Conservation (phyloP, 2,888 invertebrate species). For the Dolichomitus sp. region DNA sequence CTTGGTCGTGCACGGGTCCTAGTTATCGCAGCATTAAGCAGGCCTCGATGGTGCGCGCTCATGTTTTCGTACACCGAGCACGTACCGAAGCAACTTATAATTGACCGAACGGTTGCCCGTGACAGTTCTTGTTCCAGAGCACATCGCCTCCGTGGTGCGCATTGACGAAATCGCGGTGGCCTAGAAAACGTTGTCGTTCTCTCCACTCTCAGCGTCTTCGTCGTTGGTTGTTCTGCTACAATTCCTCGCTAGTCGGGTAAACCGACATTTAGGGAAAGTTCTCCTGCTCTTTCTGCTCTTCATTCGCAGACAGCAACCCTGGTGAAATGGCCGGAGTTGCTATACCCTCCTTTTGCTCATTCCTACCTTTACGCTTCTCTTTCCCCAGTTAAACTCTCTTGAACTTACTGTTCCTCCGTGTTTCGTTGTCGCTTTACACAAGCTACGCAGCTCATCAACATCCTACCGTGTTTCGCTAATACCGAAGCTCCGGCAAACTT, state of each 20-base stretch:
- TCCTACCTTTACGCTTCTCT: conserved; percentile 14
- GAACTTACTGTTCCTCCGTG: neutral
- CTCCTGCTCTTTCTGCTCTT: conserved; percentile 22
- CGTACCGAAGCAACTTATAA: conserved; percentile 81
- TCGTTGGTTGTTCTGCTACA: conserved; percentile 22
- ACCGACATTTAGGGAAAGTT: conserved; percentile 64
- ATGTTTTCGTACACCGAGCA: conserved; percentile 71
- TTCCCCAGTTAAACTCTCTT: conserved; percentile 1
- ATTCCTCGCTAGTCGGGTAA: conserved; percentile 59
- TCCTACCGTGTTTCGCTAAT: neutral
- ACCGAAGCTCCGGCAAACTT: conserved; percentile 24
- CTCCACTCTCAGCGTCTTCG: conserved; percentile 18
- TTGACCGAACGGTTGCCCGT: conserved; percentile 80
- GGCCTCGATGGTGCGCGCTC: conserved; percentile 45
- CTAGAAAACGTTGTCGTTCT: conserved; percentile 52
- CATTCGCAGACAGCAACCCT: conserved; percentile 8
- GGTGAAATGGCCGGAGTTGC: too few relatives aligned
- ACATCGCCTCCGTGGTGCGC: conserved; percentile 64
- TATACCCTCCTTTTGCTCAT: conserved; percentile 12
- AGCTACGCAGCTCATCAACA: neutral
- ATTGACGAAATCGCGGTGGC: conserved; percentile 69
- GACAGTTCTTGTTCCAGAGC: conserved; percentile 77
- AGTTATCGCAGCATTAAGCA: conserved; percentile 52
- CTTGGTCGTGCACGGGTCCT: conserved; percentile 26
- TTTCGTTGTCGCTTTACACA: neutral